Conservation (phyloP, 2,888 invertebrate genomes). For the Chirona hameri region DNA sequence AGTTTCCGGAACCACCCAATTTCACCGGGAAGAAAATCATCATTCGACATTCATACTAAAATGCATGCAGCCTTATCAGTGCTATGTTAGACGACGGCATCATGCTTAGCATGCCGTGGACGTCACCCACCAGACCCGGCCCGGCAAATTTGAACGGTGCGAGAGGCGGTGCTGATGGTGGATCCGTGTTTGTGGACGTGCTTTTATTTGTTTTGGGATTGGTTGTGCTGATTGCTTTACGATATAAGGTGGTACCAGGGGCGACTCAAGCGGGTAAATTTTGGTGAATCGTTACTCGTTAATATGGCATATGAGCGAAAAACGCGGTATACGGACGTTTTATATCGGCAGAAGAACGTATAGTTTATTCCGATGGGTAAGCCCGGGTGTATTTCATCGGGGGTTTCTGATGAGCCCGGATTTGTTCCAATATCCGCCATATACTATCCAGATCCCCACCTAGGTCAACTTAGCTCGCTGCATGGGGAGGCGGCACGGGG, state of each 20-base stretch:
- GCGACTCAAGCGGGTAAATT: conserved; percentile 6
- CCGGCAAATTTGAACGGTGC: conserved; percentile 13
- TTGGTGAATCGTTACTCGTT: neutral
- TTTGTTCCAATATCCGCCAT: too few relatives aligned
- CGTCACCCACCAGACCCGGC: neutral
- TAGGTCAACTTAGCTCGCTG: conserved; percentile 8
- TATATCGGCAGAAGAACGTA: neutral
- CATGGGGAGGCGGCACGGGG: conserved; percentile 8
- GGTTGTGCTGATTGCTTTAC: neutral
- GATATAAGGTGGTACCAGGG: neutral
- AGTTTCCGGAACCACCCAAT: too few relatives aligned
- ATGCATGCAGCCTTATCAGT: too few relatives aligned
- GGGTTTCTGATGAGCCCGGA: neutral
- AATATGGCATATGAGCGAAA: neutral
- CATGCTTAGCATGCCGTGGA: too few relatives aligned
- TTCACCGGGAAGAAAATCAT: too few relatives aligned
- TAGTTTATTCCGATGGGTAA: neutral
- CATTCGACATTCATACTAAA: too few relatives aligned
- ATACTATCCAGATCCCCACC: neutral
- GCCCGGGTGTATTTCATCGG: neutral
- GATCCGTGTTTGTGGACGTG: too few relatives aligned
- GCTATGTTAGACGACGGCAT: too few relatives aligned
- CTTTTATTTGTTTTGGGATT: neutral
- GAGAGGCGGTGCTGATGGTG: neutral
- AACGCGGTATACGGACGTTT: neutral